These are phyloP conservation scores for Dendrocincla tyrannina DNA, from an alignment of 2,797 vertebrate genomes.

Conservation along the genomic window DNA sequence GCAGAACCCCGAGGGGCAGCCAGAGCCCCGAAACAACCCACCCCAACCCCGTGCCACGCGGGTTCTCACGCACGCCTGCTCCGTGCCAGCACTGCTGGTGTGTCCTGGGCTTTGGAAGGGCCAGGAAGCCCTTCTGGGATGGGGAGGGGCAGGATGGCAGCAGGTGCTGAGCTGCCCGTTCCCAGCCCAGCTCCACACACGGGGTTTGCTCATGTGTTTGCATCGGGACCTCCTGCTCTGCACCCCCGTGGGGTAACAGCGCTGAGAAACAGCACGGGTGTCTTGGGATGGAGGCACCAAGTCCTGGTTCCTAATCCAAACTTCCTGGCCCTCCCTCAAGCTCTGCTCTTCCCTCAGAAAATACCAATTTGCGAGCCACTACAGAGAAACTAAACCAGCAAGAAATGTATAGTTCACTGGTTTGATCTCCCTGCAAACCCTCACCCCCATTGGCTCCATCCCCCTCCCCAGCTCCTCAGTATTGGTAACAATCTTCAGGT, in stretches of 20 bases:
- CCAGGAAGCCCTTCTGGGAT: not conserved
- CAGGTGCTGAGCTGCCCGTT: not conserved
- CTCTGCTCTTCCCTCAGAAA: not conserved
- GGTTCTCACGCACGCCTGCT: rapidly evolving
- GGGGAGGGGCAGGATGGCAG: not conserved
- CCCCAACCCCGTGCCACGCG: rapidly evolving
- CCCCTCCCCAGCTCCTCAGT: constrained; percentile 75
- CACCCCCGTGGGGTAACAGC: rapidly evolving
- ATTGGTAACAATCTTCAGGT: constrained; percentile 22
- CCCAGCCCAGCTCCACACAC: not conserved
- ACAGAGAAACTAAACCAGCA: not conserved
- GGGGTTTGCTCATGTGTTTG: rapidly evolving
- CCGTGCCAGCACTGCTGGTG: rapidly evolving
- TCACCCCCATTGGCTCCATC: not conserved
- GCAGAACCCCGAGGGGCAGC: not conserved
- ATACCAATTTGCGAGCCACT: not conserved
- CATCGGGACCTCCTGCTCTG: not conserved
- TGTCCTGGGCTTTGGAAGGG: not conserved
- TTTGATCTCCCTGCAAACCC: not conserved
- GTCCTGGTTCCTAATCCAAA: not conserved
- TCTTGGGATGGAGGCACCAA: not conserved
- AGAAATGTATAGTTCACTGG: not conserved
- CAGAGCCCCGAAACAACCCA: not conserved
- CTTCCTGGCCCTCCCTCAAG: not conserved
- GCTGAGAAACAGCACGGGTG: not conserved